Evolutionary conservation across 2,888 invertebrate species (phyloP), one percentile per base, ranked within the genome.

Genomic region (Doris montereyensis): DNA sequence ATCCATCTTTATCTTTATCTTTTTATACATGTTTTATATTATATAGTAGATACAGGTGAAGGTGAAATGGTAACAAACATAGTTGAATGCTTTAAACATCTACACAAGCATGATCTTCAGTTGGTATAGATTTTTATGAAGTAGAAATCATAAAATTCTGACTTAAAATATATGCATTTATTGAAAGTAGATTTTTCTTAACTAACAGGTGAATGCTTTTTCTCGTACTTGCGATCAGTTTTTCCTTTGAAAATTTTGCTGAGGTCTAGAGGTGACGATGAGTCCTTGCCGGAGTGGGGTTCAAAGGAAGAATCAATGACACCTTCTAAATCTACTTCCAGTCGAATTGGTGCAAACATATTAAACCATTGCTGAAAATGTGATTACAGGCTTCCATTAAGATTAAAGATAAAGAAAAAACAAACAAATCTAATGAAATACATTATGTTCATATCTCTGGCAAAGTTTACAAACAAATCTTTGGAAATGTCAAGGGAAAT

Each of bases 351-450:
- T 28, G 88, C 88, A 82, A 85, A 89, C 84, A 89, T 82, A 82
- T 89, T 87, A 81, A 88, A 89, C 90, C 90, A 89, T 88, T 90
- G 89, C 90, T 90, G 82, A 2, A 85, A 78, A 30, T 71, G 67
- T 65, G 62, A 21, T 5, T 41, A 78, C 10, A 32, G 73, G 28
- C 8, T 26, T 0, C 2, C 1, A 1, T 21, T 26, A 58, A 60
- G 28, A 17, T n/a, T 21, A 35, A 35, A 8, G 8, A n/a, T n/a
- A n/a, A n/a, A n/a, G n/a, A n/a, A n/a, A n/a, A n/a, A n/a, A n/a
- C n/a, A n/a, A n/a, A n/a, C n/a, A 21, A 35, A 30, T n/a, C 26
- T 0, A 4, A 32, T 32, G 28, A 32, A 17, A 17, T 57, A 17
- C 57, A 57, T 26, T 10, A 26, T 62, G 62, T 10, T 1, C 10